Conservation (phyloP, 2,888 invertebrate species). For the Choristoneura rosaceana region DNA sequence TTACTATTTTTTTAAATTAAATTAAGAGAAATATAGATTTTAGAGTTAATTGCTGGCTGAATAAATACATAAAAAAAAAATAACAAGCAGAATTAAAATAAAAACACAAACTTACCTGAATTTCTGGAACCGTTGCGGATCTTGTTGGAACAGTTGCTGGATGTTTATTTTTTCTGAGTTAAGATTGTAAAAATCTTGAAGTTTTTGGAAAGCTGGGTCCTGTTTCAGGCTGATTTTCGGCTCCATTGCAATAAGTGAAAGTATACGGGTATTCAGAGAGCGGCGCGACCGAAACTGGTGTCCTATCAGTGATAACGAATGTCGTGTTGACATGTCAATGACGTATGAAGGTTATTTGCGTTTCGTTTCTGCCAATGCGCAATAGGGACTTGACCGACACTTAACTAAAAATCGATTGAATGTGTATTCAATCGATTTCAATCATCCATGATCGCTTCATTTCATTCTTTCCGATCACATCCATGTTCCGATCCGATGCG, state of each 20-base stretch:
- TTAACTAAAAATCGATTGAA: too few species aligned
- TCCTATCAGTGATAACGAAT: slow-evolving; percentile 71
- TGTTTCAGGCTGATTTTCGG: slow-evolving; percentile 74
- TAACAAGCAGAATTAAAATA: slow-evolving; percentile 13
- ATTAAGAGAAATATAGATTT: not conserved
- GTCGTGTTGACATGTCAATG: slow-evolving; percentile 82
- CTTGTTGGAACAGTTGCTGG: slow-evolving; percentile 91
- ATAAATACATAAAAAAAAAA: slow-evolving; percentile 1
- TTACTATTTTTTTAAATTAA: not conserved
- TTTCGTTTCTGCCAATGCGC: slow-evolving; percentile 55
- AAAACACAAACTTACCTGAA: slow-evolving; percentile 88
- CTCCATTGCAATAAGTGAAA: slow-evolving; percentile 70
- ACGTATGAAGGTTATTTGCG: slow-evolving; percentile 78
- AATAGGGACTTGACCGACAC: too few species aligned
- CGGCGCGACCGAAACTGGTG: slow-evolving; percentile 56
- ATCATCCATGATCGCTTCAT: too few species aligned
- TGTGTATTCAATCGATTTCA: too few species aligned
- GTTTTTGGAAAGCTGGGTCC: slow-evolving; percentile 90
- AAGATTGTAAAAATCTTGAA: slow-evolving; percentile 90
- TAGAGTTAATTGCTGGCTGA: not conserved
- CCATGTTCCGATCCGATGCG: too few species aligned
- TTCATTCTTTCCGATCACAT: slow-evolving; percentile 3
- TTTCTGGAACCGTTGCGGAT: slow-evolving; percentile 93
- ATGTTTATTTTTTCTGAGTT: slow-evolving; percentile 92
- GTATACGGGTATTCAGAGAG: slow-evolving; percentile 52